phyloP scores from a whole-genome alignment of 1,140 invertebrate species.

The Cryptotermes secundus region DNA sequence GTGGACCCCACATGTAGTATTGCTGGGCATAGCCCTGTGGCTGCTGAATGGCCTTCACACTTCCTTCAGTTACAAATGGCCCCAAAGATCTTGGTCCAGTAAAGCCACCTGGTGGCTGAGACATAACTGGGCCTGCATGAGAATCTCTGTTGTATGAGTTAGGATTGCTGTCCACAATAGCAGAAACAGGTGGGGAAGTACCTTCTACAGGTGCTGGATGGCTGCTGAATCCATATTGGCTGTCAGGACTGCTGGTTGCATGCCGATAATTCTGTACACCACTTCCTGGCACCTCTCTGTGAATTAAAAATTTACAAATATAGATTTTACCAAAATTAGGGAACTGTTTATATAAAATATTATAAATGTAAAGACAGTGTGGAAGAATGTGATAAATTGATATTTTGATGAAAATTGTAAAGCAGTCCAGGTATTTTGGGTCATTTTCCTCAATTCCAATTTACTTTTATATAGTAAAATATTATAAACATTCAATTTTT shows the following conservation, averaged over 20 bases:
- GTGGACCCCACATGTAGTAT: slow-evolving; percentile 64
- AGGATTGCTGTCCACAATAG: not conserved
- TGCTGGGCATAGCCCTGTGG: not conserved
- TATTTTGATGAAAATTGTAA: no score
- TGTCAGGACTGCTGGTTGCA: slow-evolving; percentile 57
- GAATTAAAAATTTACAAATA: no score
- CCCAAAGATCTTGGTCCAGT: not conserved
- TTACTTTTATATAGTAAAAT: no score
- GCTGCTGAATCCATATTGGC: slow-evolving; percentile 62
- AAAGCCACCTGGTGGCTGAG: not conserved
- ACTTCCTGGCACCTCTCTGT: not conserved
- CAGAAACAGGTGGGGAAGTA: not conserved
- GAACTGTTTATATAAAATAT: no score
- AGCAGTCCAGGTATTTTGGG: no score
- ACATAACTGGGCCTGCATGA: not conserved
- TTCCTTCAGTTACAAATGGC: slow-evolving; percentile 30
- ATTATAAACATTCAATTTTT: no score
- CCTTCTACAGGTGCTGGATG: slow-evolving; percentile 42
- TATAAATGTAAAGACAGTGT: no score
- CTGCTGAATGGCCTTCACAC: slow-evolving; percentile 21
- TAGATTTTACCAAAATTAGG: no score
- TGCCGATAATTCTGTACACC: not conserved
- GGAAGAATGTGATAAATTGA: no score
- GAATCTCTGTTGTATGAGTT: not conserved
- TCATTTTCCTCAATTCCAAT: no score